Conservation (phyloP, 2,797 vertebrate genomes). For the Trachops cirrhosus region DNA sequence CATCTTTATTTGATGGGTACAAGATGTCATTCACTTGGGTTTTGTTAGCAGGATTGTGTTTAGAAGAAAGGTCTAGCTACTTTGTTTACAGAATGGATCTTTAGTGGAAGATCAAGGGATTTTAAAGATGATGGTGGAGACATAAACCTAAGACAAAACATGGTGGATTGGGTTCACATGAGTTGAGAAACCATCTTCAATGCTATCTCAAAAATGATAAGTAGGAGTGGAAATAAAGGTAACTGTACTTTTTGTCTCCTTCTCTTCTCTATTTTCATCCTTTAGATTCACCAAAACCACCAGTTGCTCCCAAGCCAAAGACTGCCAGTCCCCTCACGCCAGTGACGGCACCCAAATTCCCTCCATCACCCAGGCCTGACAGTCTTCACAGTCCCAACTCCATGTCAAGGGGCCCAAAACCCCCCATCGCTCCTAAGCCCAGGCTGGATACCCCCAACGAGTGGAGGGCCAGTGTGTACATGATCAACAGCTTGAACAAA, state of each 20-base stretch:
- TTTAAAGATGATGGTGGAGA: background rate
- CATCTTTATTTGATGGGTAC: background rate
- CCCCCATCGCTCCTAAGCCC: conserved; percentile 92
- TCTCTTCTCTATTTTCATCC: conserved; percentile 81
- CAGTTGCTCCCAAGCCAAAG: conserved; percentile 91
- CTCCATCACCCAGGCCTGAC: conserved; percentile 84
- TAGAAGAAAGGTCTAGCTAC: background rate
- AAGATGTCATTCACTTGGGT: fast-evolving
- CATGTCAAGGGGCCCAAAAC: conserved; percentile 90
- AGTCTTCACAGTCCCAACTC: conserved; percentile 78
- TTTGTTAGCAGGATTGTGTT: background rate
- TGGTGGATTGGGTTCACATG: background rate
- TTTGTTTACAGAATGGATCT: background rate
- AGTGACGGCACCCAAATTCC: conserved; percentile 79
- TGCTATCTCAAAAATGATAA: background rate
- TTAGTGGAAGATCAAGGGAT: background rate
- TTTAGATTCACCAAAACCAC: conserved; percentile 92
- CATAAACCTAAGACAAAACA: background rate
- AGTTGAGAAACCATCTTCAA: background rate
- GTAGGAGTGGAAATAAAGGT: conserved; percentile 15
- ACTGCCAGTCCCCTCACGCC: conserved; percentile 84
- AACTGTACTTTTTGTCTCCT: conserved; percentile 54
- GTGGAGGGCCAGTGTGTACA: conserved; percentile 76
- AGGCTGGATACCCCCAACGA: conserved; percentile 85
- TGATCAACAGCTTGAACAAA: conserved; percentile 82